These are phyloP conservation scores for Coelopa frigida DNA, from an alignment of 1,140 invertebrate genomes.

Conservation along the genomic window DNA sequence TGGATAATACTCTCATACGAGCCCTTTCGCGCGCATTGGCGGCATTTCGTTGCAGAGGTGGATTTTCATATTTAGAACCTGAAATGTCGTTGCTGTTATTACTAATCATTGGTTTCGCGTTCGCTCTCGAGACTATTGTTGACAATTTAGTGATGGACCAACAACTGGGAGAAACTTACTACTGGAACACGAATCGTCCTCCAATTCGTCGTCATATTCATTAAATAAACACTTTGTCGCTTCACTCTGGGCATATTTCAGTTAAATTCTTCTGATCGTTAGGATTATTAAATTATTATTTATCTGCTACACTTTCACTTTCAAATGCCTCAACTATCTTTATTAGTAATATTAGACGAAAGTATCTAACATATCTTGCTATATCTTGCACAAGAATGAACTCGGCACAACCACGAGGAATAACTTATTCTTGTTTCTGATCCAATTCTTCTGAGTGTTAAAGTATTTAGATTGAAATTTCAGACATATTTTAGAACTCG, in stretches of 20 bases:
- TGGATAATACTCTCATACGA: slow-evolving; percentile 85
- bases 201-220: slow-evolving; percentile 37
- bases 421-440: slow-evolving; percentile 2
- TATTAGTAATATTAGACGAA: background rate
- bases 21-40: slow-evolving; percentile 89
- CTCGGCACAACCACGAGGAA: slow-evolving; percentile 4
- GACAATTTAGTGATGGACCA: background rate
- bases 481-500: slow-evolving; percentile 3
- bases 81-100: slow-evolving; percentile 7
- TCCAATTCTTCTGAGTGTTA: background rate
- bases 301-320: background rate
- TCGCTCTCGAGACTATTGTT: background rate
- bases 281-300: background rate
- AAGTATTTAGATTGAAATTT: slow-evolving; percentile 1
- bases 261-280: background rate
- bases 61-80: slow-evolving; percentile 44
- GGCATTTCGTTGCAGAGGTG: slow-evolving; percentile 73
- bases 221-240: slow-evolving; percentile 33
- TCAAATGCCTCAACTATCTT: slow-evolving; percentile 4
- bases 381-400: background rate
- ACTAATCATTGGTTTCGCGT: background rate
- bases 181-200: slow-evolving; percentile 39
- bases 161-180: slow-evolving; percentile 16
- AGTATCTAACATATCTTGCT: background rate
- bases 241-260: slow-evolving; percentile 43